Evolutionary conservation across 2,797 vertebrate species (phyloP), one percentile per base, ranked within the genome.

Genomic region (Lagorchestes hirsutus): DNA sequence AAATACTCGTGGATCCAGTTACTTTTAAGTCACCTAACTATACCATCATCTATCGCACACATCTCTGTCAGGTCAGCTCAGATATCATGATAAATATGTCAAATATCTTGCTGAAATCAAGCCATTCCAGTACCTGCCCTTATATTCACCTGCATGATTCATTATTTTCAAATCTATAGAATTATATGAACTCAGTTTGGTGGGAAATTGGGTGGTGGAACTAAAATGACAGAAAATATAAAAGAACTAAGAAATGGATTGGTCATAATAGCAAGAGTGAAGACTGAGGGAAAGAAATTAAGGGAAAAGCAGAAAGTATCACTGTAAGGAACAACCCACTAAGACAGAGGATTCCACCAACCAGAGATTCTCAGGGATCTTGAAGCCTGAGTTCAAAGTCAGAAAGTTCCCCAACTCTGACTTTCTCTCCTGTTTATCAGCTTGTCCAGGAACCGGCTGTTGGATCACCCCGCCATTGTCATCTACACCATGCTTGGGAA

Each of bases 401-500:
- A 52, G 31, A 52, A 12, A 54, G 31, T 54, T 59, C 93, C 18
- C 29, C 29, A 57, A 18, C 52, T 95, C 55, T 31, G 0, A n/a
- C 46, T 91, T 59, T 8, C 1, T 91, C 94, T 92, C 0, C 92
- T 92, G 8, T 27, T 96, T 98, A 97, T 90, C 90, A 99, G 99
- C 96, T 96, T 99, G 97, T 98, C 98, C 94, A 98, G 99, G 95
- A 98, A 98, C 96, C 98, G 98, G 55, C 62, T 97, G 54, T 93
- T 98, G 97, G 99, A 99, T 96, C 97, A 99, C 10, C 99, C 99
- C 90, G 98, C 98, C 95, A 93, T 98, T 1, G 98, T 99, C 55
- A 94, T 98, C 94, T 99, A 99, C 0, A 98, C 98, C 82, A 98
- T 99, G 34, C 97, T 99, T 94, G 99, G 99, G 90, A 99, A 99